These are phyloP conservation scores for Clivina fossor DNA, from an alignment of 2,888 invertebrate species.

Conservation along the genomic window DNA sequence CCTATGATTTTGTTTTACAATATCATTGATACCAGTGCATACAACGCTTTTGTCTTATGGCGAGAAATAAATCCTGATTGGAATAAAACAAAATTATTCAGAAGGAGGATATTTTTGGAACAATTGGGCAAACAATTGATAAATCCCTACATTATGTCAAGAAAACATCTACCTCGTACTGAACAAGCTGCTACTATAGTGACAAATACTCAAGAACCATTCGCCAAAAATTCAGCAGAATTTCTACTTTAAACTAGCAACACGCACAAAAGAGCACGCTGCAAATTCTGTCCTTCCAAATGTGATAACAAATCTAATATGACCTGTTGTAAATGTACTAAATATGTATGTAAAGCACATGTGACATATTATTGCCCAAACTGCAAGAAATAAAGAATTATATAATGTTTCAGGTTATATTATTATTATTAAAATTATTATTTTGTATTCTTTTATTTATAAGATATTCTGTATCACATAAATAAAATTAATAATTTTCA, in stretches of 20 bases:
- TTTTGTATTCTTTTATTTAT: too few relatives aligned
- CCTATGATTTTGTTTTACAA: slow-evolving; percentile 38
- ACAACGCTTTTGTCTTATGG: too few relatives aligned
- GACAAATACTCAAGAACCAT: slow-evolving; percentile 2
- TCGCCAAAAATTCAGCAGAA: neutral
- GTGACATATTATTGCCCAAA: slow-evolving; percentile 11
- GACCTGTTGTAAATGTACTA: slow-evolving; percentile 1
- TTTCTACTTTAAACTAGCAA: neutral
- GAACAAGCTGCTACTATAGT: slow-evolving; percentile 11
- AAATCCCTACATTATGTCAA: neutral
- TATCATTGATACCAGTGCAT: too few relatives aligned
- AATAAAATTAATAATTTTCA: too few relatives aligned
- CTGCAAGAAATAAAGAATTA: slow-evolving; percentile 11
- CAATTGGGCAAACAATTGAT: neutral
- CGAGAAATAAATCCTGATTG: too few relatives aligned
- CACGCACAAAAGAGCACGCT: slow-evolving; percentile 4
- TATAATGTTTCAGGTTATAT: too few relatives aligned
- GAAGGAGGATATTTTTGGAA: slow-evolving; percentile 9
- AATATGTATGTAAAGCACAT: slow-evolving; percentile 16
- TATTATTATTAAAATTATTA: too few relatives aligned
- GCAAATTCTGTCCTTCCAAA: slow-evolving; percentile 14
- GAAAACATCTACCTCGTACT: slow-evolving; percentile 12
- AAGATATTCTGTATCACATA: too few relatives aligned
- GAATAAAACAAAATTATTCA: slow-evolving; percentile 2
- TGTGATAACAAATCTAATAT: slow-evolving; percentile 17